Conservation (phyloP, 2,113 vertebrate species). For the Columba janthina region DNA sequence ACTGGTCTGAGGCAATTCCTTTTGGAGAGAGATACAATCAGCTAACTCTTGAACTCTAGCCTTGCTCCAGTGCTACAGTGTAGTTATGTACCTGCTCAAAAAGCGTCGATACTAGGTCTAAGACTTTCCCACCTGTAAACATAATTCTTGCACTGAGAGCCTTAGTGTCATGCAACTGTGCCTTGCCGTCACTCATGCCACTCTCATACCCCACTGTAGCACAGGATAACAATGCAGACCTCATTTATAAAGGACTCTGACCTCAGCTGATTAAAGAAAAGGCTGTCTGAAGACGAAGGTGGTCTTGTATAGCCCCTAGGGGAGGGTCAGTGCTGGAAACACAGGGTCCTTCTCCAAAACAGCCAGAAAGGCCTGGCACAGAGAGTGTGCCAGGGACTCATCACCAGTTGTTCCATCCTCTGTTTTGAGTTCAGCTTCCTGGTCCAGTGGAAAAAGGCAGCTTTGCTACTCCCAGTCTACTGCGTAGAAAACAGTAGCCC, state of each 20-base stretch:
- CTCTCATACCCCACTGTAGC: accelerated
- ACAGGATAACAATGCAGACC: accelerated
- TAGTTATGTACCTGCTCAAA: slow-evolving; percentile 34
- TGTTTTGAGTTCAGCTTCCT: background rate
- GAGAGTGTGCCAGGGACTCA: background rate
- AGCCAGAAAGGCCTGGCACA: background rate
- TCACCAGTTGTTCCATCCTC: background rate
- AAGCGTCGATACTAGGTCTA: background rate
- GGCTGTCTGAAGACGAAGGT: background rate
- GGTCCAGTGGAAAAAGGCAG: accelerated
- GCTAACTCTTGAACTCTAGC: slow-evolving; percentile 53
- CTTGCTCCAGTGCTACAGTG: background rate
- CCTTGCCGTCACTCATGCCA: background rate
- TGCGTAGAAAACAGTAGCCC: background rate
- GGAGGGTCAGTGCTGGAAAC: background rate
- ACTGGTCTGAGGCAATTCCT: slow-evolving; percentile 66
- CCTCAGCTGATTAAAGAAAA: background rate
- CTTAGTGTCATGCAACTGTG: accelerated
- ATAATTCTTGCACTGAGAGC: background rate
- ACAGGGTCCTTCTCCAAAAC: background rate
- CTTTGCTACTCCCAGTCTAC: background rate
- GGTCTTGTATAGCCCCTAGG: background rate
- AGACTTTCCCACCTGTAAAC: background rate
- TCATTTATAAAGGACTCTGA: background rate
- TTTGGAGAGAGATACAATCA: slow-evolving; percentile 58